Conservation (phyloP, 92 coral and sea anemone genomes). For the Actinostola sp. region DNA sequence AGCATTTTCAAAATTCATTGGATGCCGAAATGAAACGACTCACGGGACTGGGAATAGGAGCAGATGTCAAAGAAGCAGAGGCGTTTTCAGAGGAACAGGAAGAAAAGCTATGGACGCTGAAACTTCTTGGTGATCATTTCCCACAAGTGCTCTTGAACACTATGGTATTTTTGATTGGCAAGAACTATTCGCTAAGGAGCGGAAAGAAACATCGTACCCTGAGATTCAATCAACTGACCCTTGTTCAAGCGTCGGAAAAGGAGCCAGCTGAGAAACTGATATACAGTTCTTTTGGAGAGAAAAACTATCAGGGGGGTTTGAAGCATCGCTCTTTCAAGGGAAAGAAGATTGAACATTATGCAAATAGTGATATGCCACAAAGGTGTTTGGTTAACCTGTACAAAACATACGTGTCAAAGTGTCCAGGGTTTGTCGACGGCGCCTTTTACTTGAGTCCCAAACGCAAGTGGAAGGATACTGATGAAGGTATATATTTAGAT, state of each 20-base stretch:
- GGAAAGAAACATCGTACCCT: slow-evolving; percentile 41
- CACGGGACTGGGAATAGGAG: slow-evolving; percentile 31
- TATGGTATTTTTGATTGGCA: slow-evolving; percentile 39
- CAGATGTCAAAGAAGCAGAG: slow-evolving; percentile 34
- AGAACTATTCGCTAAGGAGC: slow-evolving; percentile 39
- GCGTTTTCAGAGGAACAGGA: slow-evolving; percentile 37
- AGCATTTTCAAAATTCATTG: slow-evolving; percentile 32
- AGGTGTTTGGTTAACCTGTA: slow-evolving; percentile 44
- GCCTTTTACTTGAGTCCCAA: slow-evolving; percentile 42
- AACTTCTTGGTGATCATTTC: slow-evolving; percentile 31
- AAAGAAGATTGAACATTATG: slow-evolving; percentile 38
- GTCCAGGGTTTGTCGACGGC: slow-evolving; percentile 18
- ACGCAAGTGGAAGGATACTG: slow-evolving; percentile 31
- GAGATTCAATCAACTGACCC: slow-evolving; percentile 32
- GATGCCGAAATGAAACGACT: no score
- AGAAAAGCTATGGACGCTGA: slow-evolving; percentile 30
- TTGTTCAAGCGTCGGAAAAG: slow-evolving; percentile 34
- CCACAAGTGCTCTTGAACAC: slow-evolving; percentile 36
- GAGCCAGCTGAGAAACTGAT: slow-evolving; percentile 54
- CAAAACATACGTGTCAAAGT: slow-evolving; percentile 33
- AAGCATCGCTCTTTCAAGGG: slow-evolving; percentile 46
- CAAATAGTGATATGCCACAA: slow-evolving; percentile 23
- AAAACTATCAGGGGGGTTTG: slow-evolving; percentile 32
- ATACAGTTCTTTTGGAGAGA: slow-evolving; percentile 41
- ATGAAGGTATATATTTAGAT: slow-evolving; percentile 33